Evolutionary conservation across 2,113 vertebrate species (phyloP), one percentile per base, ranked within the genome.

Genomic region (Cavia aperea): DNA sequence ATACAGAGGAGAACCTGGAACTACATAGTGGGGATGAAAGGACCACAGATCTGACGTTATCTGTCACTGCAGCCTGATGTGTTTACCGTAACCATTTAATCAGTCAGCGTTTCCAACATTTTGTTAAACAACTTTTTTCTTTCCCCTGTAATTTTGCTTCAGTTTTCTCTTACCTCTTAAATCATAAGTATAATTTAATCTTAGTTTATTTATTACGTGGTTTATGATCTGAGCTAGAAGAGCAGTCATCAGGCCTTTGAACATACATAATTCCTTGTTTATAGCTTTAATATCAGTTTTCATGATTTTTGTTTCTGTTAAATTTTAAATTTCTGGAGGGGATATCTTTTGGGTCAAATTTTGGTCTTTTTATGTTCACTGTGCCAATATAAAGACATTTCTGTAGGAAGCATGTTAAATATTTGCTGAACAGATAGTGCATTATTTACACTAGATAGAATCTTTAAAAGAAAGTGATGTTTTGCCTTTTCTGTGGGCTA

Each of bases 331-430:
- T 93, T 7, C 39, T 83, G 39, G 15, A 88, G 11, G 12, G 36
- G 66, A 14, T 24, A 23, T 54, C 36, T 68, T 85, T 84, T 68
- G 21, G 18, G 12, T 81, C 63, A 36, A 65, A 56, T 90, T 88
- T 88, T 88, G 33, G n/a, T 90, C 79, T 58, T 82, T 95, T 94
- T 87, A 19, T 77, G 68, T 82, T 91, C 82, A 92, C 21, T 54
- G 70, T 54, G 24, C 19, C 51, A 93, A 33, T 36, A 29, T 11
- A 83, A 19, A 90, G 36, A n/a, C 83, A 91, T 92, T 90, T 87
- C 31, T 82, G 2, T 85, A 46, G 33, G 86, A 88, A 89, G 31
- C 56, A 14, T 84, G 15, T 2, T 86, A 72, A 93, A 78, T 88
- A 85, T 83, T 93, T 94, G 43, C 51, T 93, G 19, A 86, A 72